Conservation (phyloP, 2,888 invertebrate species). For the Chrysomela aeneicollis region DNA sequence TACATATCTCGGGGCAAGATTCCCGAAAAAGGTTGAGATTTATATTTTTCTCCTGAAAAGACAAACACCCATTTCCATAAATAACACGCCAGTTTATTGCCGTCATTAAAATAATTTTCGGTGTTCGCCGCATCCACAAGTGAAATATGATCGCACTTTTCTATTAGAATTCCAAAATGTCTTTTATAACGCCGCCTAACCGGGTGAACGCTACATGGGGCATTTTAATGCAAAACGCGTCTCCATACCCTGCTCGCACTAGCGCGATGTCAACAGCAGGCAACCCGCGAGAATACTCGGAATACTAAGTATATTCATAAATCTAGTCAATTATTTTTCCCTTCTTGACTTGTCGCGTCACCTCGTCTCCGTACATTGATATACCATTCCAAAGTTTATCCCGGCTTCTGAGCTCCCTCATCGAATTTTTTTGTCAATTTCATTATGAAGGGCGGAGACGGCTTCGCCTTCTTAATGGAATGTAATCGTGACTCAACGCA, state of each 20-base stretch:
- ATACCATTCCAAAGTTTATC: conserved; percentile 7
- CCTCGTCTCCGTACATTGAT: conserved; percentile 14
- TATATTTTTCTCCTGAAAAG: conserved; percentile 30
- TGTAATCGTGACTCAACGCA: too few species aligned
- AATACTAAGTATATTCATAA: conserved; percentile 45
- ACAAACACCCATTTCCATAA: conserved; percentile 48
- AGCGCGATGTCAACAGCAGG: conserved; percentile 43
- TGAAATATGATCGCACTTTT: conserved; percentile 57
- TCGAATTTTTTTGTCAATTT: background rate
- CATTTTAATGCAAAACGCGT: conserved; percentile 49
- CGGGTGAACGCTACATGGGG: conserved; percentile 50
- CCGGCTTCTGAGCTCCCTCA: background rate
- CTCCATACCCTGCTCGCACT: conserved; percentile 30
- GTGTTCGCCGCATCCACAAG: conserved; percentile 54
- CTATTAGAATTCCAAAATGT: conserved; percentile 56
- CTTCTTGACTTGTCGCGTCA: conserved; percentile 19
- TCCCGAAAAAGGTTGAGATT: background rate
- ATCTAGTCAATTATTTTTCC: conserved; percentile 40
- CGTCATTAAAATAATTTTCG: conserved; percentile 58
- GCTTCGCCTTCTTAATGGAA: background rate
- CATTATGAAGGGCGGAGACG: background rate
- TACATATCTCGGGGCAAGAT: background rate
- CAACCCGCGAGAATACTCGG: conserved; percentile 34
- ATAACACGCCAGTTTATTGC: conserved; percentile 56
- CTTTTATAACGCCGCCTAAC: conserved; percentile 48